These are phyloP conservation scores for Austrofundulus limnaeus DNA, from an alignment of 2,113 vertebrate species.

Conservation along the genomic window DNA sequence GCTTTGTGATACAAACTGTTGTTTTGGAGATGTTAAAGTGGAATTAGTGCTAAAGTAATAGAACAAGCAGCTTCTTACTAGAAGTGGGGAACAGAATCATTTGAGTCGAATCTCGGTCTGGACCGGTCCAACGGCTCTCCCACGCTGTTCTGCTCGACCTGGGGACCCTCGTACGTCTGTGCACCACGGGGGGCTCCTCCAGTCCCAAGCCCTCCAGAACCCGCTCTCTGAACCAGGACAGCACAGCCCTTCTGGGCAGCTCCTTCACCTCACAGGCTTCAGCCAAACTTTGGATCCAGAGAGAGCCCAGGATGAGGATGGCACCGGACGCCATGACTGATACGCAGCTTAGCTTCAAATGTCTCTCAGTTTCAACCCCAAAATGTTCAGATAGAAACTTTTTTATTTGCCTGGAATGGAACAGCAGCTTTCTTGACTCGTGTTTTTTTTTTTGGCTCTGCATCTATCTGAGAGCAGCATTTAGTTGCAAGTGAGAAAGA, in stretches of 20 bases:
- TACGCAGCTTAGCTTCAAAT: not conserved
- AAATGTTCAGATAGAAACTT: too few species aligned
- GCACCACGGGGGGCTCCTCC: slow-evolving; percentile 36
- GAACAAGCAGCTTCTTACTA: slow-evolving; percentile 75
- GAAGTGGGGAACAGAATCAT: slow-evolving; percentile 87
- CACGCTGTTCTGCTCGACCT: slow-evolving; percentile 27
- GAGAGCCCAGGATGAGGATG: slow-evolving; percentile 40
- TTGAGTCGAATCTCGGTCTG: slow-evolving; percentile 75
- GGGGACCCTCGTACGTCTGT: slow-evolving; percentile 47
- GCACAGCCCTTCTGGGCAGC: slow-evolving; percentile 44
- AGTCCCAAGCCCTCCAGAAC: slow-evolving; percentile 71
- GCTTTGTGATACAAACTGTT: too few species aligned
- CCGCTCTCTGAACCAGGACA: slow-evolving; percentile 65
- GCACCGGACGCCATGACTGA: slow-evolving; percentile 28
- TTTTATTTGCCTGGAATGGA: too few species aligned
- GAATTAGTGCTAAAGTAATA: not conserved
- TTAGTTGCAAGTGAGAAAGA: slow-evolving; percentile 35
- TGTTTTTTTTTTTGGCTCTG: slow-evolving; percentile 16
- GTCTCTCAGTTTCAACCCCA: not conserved
- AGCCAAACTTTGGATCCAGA: slow-evolving; percentile 36
- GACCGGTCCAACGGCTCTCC: slow-evolving; percentile 34
- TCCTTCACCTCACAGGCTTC: slow-evolving; percentile 48
- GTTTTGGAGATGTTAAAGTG: too few species aligned
- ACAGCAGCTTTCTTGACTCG: too few species aligned
- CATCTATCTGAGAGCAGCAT: slow-evolving; percentile 26